These are phyloP conservation scores for Scaptomyza montana DNA, from an alignment of 1,140 invertebrate species.

Conservation along the genomic window DNA sequence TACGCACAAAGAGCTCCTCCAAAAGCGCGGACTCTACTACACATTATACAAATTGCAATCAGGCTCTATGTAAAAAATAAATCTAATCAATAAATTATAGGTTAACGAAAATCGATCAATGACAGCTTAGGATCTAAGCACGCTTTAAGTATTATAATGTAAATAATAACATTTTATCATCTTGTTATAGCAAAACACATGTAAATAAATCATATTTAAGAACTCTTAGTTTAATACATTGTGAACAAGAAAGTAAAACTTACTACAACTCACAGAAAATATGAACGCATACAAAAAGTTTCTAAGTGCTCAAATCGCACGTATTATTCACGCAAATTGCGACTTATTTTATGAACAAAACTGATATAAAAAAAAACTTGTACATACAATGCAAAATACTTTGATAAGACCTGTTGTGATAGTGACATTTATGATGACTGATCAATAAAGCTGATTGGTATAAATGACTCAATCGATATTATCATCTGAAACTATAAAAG, in stretches of 20 bases:
- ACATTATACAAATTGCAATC: constrained; percentile 87
- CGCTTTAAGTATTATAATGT: constrained; percentile 48
- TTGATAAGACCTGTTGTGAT: background rate
- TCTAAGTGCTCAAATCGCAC: background rate
- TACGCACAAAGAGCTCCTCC: constrained; percentile 88
- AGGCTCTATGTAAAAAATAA: constrained; percentile 56
- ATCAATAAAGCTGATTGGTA: too few species aligned
- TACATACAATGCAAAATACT: background rate
- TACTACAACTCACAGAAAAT: too few species aligned
- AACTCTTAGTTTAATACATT: constrained; percentile 1
- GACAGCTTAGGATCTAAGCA: constrained; percentile 3
- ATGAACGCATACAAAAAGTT: too few species aligned
- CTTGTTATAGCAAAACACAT: background rate
- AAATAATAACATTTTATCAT: constrained; percentile 16
- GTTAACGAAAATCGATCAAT: constrained; percentile 62
- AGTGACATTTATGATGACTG: background rate
- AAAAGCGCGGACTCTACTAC: constrained; percentile 88
- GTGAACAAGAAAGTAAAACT: constrained; percentile 19
- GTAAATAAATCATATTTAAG: constrained; percentile 6
- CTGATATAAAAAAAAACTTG: too few species aligned
- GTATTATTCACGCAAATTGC: too few species aligned
- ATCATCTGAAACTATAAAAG: background rate
- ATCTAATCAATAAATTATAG: constrained; percentile 19
- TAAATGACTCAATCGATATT: background rate
- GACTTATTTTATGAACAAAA: too few species aligned